Conservation (phyloP, 2,113 vertebrate species). For the Datnioides undecimradiatus region DNA sequence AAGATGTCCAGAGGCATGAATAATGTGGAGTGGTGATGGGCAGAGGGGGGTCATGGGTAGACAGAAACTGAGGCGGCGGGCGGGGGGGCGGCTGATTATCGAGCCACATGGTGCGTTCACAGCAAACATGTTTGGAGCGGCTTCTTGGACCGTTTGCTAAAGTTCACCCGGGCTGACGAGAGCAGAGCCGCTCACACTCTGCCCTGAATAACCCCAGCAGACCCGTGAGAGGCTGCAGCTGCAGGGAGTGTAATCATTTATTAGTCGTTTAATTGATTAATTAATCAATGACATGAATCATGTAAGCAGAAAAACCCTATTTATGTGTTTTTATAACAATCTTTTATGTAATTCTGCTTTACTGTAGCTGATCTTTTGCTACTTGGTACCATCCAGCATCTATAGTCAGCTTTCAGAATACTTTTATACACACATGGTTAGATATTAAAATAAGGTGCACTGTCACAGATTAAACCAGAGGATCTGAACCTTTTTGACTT, state of each 20-base stretch:
- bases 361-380: too few relatives aligned
- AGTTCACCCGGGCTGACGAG: neutral
- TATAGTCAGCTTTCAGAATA: too few relatives aligned
- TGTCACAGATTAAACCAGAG: too few relatives aligned
- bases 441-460: too few relatives aligned
- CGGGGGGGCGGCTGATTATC: neutral
- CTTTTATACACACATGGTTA: too few relatives aligned
- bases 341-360: too few relatives aligned
- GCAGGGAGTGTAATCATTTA: neutral
- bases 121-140: neutral
- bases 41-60: neutral
- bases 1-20: conserved; percentile 47
- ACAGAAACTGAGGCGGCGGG: neutral
- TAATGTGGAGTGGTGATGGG: conserved; percentile 26
- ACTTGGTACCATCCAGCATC: too few relatives aligned
- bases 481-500: too few relatives aligned
- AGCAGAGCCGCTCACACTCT: neutral
- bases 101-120: conserved; percentile 16
- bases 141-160: neutral
- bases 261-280: neutral
- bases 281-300: neutral
- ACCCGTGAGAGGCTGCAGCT: neutral
- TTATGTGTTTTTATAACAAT: too few relatives aligned
- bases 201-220: neutral
- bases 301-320: too few relatives aligned